Evolutionary conservation across 2,797 vertebrate species (phyloP).

Genomic region (Helarctos malayanus): DNA sequence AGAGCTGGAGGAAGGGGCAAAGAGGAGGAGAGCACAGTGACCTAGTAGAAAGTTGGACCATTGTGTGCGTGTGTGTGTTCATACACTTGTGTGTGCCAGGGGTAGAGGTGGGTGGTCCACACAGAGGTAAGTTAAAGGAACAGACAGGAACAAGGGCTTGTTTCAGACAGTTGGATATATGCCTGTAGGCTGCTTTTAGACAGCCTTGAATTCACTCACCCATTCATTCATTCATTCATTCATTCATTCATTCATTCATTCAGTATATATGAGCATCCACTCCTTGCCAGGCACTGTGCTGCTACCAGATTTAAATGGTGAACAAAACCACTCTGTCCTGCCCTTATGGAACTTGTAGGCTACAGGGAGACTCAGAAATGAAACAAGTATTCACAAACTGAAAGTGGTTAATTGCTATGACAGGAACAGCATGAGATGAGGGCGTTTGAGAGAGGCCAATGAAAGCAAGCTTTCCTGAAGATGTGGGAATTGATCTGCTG

Average conservation of each 20-base stretch:
- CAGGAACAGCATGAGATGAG: not conserved
- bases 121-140: not conserved
- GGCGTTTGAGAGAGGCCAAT: not conserved
- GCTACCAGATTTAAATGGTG: not conserved
- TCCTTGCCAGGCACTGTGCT: not conserved
- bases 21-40: not conserved
- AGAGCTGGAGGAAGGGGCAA: not conserved
- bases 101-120: not conserved
- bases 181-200: not conserved
- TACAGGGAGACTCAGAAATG: not conserved
- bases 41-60: too few species aligned
- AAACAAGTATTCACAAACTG: not conserved
- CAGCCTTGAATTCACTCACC: not conserved
- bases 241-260: not conserved
- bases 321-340: not conserved
- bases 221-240: not conserved
- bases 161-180: not conserved
- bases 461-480: not conserved
- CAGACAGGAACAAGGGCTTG: not conserved
- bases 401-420: not conserved
- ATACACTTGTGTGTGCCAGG: too few species aligned
- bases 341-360: not conserved
- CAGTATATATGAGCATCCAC: not conserved
- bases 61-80: not conserved
- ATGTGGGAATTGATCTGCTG: not conserved